phyloP scores from a whole-genome alignment of 2,888 invertebrate genomes.

The Ichneumon xanthorius region DNA sequence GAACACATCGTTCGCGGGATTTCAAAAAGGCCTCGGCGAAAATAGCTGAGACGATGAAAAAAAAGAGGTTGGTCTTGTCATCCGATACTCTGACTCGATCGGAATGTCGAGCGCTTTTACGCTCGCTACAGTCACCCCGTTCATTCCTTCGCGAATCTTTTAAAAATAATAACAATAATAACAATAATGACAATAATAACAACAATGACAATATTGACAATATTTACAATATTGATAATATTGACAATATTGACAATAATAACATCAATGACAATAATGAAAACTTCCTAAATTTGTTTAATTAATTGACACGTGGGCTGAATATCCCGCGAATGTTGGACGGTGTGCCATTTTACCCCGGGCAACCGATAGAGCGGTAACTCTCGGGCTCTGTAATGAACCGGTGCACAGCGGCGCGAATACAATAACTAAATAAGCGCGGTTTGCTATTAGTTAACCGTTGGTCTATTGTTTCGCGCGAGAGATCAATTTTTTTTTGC shows the following conservation, averaged over 20 bases:
- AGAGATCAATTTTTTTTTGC: background rate
- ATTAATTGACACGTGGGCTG: no score
- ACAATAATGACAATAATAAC: no score
- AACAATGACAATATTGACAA: no score
- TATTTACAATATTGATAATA: no score
- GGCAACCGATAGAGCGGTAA: background rate
- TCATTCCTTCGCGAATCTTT: background rate
- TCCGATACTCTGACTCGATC: conserved; percentile 31
- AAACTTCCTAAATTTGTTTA: no score
- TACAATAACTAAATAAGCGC: background rate
- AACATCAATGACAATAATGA: no score
- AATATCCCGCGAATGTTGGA: no score
- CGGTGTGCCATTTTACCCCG: no score
- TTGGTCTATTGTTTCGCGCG: background rate
- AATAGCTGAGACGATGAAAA: background rate
- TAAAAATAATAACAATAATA: no score
- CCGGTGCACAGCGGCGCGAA: background rate
- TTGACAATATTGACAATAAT: no score
- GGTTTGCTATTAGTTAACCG: background rate
- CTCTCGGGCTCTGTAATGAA: background rate
- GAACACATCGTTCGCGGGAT: conserved; percentile 9
- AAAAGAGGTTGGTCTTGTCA: background rate
- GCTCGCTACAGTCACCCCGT: conserved; percentile 8
- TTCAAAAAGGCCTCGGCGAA: background rate
- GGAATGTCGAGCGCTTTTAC: conserved; percentile 47